Conservation (phyloP, 2,888 invertebrate species). For the Drosophila sordidula region DNA sequence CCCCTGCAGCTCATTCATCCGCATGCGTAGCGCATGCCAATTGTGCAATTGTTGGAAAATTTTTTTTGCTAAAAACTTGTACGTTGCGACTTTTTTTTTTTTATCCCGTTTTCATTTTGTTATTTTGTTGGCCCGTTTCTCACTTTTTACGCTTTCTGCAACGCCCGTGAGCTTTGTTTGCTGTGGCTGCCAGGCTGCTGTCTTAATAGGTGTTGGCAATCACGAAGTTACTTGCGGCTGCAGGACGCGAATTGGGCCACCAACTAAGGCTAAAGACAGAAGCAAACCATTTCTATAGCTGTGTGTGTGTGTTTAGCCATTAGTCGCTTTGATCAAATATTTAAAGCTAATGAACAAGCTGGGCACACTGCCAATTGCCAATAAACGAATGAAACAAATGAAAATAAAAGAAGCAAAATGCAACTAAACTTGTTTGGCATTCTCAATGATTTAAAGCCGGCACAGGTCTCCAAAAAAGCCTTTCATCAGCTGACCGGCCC, state of each 20-base stretch:
- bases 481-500: slow-evolving; percentile 34
- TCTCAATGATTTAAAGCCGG: slow-evolving; percentile 55
- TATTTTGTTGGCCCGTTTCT: slow-evolving; percentile 45
- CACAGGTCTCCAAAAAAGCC: slow-evolving; percentile 18
- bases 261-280: slow-evolving; percentile 19
- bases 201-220: slow-evolving; percentile 75
- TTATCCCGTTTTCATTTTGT: slow-evolving; percentile 16
- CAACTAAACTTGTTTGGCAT: slow-evolving; percentile 56
- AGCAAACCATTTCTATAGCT: slow-evolving; percentile 31
- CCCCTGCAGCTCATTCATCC: slow-evolving; percentile 59
- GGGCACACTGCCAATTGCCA: slow-evolving; percentile 47
- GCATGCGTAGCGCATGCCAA: slow-evolving; percentile 75
- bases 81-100: slow-evolving; percentile 56
- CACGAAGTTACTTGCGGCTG: slow-evolving; percentile 62
- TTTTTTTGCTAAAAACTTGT: slow-evolving; percentile 68
- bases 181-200: slow-evolving; percentile 31
- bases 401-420: slow-evolving; percentile 25
- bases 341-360: slow-evolving; percentile 74
- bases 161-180: slow-evolving; percentile 50
- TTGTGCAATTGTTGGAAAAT: slow-evolving; percentile 78
- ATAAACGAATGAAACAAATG: slow-evolving; percentile 38
- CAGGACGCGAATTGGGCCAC: slow-evolving; percentile 42
- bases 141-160: slow-evolving; percentile 32
- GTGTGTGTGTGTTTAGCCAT: slow-evolving; percentile 49
- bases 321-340: slow-evolving; percentile 78